Evolutionary conservation across 2,888 invertebrate species (phyloP).

Genomic region (Phalangium opilio): DNA sequence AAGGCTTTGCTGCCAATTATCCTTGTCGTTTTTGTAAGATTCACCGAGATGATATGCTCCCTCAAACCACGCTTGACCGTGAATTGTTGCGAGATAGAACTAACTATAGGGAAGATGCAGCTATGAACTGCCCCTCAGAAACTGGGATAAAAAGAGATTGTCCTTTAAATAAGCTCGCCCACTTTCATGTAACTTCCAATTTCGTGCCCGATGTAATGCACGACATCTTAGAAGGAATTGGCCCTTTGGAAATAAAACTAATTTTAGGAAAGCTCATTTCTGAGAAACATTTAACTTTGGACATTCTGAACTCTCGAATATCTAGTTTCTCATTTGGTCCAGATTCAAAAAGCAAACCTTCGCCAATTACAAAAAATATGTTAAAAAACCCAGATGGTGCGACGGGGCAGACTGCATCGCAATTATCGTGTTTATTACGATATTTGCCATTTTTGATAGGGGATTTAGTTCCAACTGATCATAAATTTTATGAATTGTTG

Average conservation of each 20-base stretch:
- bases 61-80: too few species aligned
- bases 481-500: background rate
- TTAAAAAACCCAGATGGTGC: too few species aligned
- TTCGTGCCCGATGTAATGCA: slow-evolving; percentile 7
- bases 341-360: background rate
- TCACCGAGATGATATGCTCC: background rate
- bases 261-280: background rate
- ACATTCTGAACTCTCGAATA: background rate
- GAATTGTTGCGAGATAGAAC: too few species aligned
- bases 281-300: background rate
- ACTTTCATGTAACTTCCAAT: background rate
- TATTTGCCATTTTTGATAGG: too few species aligned
- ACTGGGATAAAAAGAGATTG: background rate
- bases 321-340: background rate
- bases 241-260: slow-evolving; percentile 1
- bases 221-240: slow-evolving; percentile 4
- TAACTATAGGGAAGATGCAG: background rate
- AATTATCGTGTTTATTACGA: background rate
- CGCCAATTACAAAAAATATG: too few species aligned
- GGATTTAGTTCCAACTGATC: background rate
- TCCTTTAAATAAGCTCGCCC: background rate
- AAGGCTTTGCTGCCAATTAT: background rate
- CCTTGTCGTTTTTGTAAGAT: background rate
- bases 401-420: background rate
- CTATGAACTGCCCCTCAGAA: background rate